Evolutionary conservation across 2,888 invertebrate species (phyloP), one percentile per base, ranked within the genome.

Genomic region (Drosophila nr. perissopoda): DNA sequence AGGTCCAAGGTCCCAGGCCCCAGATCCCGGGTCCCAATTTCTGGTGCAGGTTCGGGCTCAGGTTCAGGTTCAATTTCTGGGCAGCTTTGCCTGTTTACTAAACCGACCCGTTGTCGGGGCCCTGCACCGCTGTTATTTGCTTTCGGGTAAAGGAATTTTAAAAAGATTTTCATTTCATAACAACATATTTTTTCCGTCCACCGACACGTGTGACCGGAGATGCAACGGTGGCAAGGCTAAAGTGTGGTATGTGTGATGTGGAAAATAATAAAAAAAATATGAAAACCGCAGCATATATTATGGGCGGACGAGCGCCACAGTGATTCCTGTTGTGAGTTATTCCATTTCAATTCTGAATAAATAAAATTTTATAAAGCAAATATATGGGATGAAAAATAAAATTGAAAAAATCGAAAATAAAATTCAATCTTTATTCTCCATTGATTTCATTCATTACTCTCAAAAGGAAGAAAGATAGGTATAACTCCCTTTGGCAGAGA

Each of bases 151-250:
- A 72, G 82, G 83, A 70, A 86, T 86, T 80, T 74, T 74, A 66
- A 73, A 80, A 80, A 79, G 82, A 87, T 82, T 85, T 85, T 85
- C 70, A 87, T 87, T 83, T 86, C 75, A 86, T 78, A 84, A 83
- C 74, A 78, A 62, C 71, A 73, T 80, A 73, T 76, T 72, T 69
- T 72, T 49, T 8, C 25, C n/a, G 63, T 33, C 48, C 62, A 56
- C 68, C 71, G 76, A 53, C 77, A 68, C 72, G 79, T 72, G 68
- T 68, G 61, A 54, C 48, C 34, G 53, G 11, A 8, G 48, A n/a
- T n/a, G 53, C 27, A 25, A 42, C 27, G 27, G 36, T 42, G 48
- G 42, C 34, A 64, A 56, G 33, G 73, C 54, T 66, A 70, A 78
- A 76, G 69, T 81, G 80, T 75, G 82, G 87, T 75, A 80, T 83